Evolutionary conservation across 2,797 vertebrate genomes (phyloP), one percentile per base, ranked within the genome.

Genomic region (Epinephelus coioides): DNA sequence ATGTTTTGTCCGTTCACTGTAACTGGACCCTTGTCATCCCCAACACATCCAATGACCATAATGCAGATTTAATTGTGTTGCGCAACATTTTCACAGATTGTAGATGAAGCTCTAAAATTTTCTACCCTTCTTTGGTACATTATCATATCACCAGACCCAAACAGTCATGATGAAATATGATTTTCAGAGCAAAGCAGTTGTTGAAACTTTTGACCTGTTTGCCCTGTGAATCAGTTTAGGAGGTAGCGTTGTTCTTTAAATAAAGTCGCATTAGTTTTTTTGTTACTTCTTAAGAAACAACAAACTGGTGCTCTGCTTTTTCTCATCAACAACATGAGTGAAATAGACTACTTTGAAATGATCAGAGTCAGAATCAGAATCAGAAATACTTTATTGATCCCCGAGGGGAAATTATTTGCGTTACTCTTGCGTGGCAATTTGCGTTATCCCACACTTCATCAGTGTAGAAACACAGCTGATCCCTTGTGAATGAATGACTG

Each of bases 221-320:
- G 34, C 34, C 34, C 34, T 34, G 34, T 7, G 34, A 34, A 6
- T 34, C 34, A 0, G 34, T 34, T 7, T 30, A 10, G 17, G 69
- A 2, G 57, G 21, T 1, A 30, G 1, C 0, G 3, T 25, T n/a
- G 2, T n/a, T 3, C 14, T 59, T 53, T 6, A 43, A 15, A 8
- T 43, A 12, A 43, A 43, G 40, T 10, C 11, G 0, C 40, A 10
- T 43, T 10, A 43, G 40, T 50, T 19, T 50, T 50, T 34, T 50
- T 51, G 38, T 21, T 4, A 0, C 2, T 59, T 47, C 15, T 38
- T 4, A 8, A 18, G 19, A 34, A 21, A 49, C 11, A 19, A 13
- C 10, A 68, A 30, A 40, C 2, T 27, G 14, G 19, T 60, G 0
- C 30, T 38, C 10, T 64, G 3, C 15, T 40, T 66, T 14, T 60